A percentile compares a stretch with the other conserved stretches of the same genome.
Evolutionary conservation across 2,113 vertebrate genomes (phyloP).

Genomic region (Hemiprocne comata): DNA sequence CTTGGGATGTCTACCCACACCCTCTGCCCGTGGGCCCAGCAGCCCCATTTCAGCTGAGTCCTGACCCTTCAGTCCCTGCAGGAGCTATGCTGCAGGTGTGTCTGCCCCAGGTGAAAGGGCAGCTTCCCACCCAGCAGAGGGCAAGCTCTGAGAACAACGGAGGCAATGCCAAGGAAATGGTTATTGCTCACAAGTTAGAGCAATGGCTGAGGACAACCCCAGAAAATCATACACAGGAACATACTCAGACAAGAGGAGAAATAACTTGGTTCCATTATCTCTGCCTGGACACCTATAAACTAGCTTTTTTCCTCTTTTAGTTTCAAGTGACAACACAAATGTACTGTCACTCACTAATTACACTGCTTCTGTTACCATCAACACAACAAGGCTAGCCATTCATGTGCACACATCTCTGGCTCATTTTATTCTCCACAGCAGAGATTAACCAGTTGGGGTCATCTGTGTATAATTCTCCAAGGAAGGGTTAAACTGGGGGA

Average conservation of each 20-base stretch:
- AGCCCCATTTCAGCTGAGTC: too few relatives aligned
- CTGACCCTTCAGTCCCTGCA: too few relatives aligned
- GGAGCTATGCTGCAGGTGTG: too few relatives aligned
- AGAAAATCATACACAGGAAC: neutral
- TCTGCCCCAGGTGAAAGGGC: neutral
- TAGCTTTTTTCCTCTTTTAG: neutral
- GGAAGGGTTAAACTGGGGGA: neutral
- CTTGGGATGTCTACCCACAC: too few relatives aligned
- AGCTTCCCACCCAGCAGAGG: neutral
- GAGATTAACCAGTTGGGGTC: neutral
- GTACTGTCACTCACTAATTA: neutral
- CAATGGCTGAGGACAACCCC: neutral
- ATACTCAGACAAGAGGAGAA: neutral
- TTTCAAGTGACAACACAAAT: neutral
- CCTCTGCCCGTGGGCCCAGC: too few relatives aligned
- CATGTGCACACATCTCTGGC: neutral
- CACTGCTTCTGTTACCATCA: neutral
- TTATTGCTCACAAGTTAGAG: neutral
- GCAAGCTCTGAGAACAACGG: neutral
- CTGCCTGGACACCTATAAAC: neutral
- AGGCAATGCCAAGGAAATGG: neutral
- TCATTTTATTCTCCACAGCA: neutral
- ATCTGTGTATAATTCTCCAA: neutral
- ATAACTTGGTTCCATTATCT: neutral
- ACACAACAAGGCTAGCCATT: neutral